phyloP scores from a whole-genome alignment of 2,113 vertebrate species.

The Anser brachyrhynchus region DNA sequence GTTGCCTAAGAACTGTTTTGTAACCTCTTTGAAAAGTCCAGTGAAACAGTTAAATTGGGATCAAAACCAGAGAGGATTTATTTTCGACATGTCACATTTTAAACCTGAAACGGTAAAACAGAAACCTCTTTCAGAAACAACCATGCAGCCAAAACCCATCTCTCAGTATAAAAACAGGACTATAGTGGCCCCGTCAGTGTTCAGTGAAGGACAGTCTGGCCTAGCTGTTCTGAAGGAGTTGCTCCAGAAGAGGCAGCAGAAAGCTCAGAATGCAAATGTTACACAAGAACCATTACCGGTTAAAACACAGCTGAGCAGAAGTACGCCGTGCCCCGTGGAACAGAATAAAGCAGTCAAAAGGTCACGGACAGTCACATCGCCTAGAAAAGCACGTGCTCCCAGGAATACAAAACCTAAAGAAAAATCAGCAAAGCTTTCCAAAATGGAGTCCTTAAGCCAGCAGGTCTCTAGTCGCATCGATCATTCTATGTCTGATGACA shows the following conservation, averaged over 20 bases:
- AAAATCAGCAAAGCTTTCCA: constrained; percentile 79
- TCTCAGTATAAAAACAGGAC: constrained; percentile 78
- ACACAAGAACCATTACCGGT: constrained; percentile 48
- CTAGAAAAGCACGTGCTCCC: constrained; percentile 83
- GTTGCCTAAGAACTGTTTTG: constrained; percentile 75
- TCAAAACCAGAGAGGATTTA: constrained; percentile 79
- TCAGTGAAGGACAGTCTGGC: constrained; percentile 86
- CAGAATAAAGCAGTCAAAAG: constrained; percentile 79
- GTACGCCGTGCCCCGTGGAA: constrained; percentile 62
- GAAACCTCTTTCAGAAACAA: constrained; percentile 69
- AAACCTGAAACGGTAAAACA: constrained; percentile 76
- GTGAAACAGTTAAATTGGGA: constrained; percentile 79
- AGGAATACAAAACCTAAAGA: constrained; percentile 81
- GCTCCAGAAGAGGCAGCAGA: constrained; percentile 90
- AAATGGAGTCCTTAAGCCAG: constrained; percentile 77
- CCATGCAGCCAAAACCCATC: constrained; percentile 73
- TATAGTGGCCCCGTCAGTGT: constrained; percentile 67
- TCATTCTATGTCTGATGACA: constrained; percentile 80
- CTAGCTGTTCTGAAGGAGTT: constrained; percentile 92
- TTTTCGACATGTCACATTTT: constrained; percentile 78
- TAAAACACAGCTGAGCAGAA: constrained; percentile 72
- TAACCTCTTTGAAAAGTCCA: constrained; percentile 78
- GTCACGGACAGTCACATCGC: constrained; percentile 68
- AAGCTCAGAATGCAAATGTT: constrained; percentile 75
- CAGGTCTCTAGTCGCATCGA: constrained; percentile 72